These are phyloP conservation scores for Mionectes macconnelli DNA, from an alignment of 2,113 vertebrate genomes.

Conservation along the genomic window DNA sequence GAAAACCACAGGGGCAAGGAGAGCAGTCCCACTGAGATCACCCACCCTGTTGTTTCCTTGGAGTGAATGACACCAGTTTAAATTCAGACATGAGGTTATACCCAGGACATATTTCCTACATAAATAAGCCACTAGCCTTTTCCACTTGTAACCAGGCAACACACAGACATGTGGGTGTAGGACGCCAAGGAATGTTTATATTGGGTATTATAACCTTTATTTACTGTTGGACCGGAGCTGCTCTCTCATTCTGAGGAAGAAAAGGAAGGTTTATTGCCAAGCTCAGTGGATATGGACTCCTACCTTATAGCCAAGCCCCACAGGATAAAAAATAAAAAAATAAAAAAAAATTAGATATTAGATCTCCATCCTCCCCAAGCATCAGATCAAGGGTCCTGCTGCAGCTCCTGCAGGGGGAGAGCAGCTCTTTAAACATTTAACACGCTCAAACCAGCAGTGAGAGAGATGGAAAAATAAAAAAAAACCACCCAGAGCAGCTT, in stretches of 20 bases:
- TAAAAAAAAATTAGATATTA: not conserved
- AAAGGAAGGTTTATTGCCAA: constrained; percentile 1
- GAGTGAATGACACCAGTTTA: not conserved
- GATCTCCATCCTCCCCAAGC: not conserved
- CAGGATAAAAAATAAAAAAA: not conserved
- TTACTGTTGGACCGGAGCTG: not conserved
- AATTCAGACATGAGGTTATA: constrained; percentile 37
- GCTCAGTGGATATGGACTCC: not conserved
- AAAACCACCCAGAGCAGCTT: not conserved
- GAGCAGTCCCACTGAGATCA: not conserved
- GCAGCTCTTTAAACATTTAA: constrained; percentile 21
- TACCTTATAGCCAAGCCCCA: not conserved
- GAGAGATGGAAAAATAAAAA: not conserved
- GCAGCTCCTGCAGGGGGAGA: not conserved
- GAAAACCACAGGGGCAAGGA: not conserved
- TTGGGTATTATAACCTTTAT: constrained; percentile 42
- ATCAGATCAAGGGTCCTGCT: not conserved
- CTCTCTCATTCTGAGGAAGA: not conserved
- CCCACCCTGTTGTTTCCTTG: not conserved
- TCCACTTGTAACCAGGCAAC: constrained; percentile 41
- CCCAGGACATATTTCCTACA: constrained; percentile 23
- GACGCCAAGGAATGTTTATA: not conserved
- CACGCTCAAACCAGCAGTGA: not conserved
- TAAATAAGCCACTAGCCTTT: constrained; percentile 35
- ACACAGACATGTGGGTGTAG: constrained; percentile 15